phyloP scores from a whole-genome alignment of 2,888 invertebrate species.

The Neocrepidodera transversa region DNA sequence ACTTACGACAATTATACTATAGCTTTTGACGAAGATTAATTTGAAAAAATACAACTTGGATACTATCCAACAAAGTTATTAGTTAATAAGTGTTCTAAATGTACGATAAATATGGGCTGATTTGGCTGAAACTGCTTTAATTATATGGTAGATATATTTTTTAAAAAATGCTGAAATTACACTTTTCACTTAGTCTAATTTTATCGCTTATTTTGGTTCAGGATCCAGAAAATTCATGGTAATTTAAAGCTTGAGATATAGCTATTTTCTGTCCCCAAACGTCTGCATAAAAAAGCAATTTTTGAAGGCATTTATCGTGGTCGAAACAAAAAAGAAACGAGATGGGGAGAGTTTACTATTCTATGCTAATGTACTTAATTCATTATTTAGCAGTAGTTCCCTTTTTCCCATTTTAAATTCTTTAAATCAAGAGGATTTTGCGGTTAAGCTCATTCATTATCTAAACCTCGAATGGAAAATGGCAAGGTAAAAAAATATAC shows the following conservation, averaged over 20 bases:
- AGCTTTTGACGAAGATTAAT: no score
- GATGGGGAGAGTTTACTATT: neutral
- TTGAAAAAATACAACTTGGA: no score
- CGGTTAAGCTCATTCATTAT: neutral
- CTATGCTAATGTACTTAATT: slow-evolving; percentile 1
- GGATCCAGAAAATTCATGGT: neutral
- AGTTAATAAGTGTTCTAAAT: no score
- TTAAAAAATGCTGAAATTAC: neutral
- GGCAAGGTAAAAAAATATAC: neutral
- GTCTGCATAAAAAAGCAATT: neutral
- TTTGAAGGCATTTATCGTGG: neutral
- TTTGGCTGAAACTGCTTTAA: no score
- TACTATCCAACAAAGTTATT: no score
- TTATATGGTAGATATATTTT: no score
- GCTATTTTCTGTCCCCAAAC: neutral
- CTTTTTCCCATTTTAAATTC: neutral
- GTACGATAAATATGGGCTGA: no score
- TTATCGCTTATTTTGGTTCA: neutral
- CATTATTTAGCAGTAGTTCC: neutral
- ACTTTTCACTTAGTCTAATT: neutral
- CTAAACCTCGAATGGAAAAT: neutral
- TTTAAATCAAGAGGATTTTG: neutral
- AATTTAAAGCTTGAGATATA: slow-evolving; percentile 1
- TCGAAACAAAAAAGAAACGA: neutral
- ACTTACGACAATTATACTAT: no score